Conservation (phyloP, 2,113 vertebrate genomes). For the Australoheros scitulus region DNA sequence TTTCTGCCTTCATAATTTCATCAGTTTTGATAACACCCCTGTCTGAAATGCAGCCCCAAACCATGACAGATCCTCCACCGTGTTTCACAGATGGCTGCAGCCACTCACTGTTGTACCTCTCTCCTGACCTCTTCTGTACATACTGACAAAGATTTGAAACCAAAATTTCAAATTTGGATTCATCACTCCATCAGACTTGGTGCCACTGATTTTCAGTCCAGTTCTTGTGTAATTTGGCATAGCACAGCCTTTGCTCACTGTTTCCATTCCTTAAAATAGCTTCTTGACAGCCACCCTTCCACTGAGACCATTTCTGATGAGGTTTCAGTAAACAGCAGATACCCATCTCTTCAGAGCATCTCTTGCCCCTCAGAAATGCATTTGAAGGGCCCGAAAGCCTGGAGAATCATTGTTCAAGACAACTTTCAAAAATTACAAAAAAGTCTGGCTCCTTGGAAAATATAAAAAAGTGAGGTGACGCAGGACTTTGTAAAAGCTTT, state of each 20-base stretch:
- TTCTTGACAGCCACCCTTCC: too few relatives aligned
- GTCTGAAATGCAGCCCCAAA: neutral
- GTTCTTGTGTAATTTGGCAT: neutral
- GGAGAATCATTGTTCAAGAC: neutral
- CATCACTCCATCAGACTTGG: neutral
- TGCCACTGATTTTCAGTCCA: neutral
- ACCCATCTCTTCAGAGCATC: too few relatives aligned
- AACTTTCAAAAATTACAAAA: neutral
- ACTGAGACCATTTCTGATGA: neutral
- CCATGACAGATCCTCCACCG: accelerated
- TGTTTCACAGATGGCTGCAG: neutral
- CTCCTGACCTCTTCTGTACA: too few relatives aligned
- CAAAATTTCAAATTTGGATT: neutral
- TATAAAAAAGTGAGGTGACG: too few relatives aligned
- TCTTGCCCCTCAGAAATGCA: too few relatives aligned
- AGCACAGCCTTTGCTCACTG: neutral
- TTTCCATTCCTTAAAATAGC: neutral
- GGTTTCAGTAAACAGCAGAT: neutral
- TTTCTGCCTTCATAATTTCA: too few relatives aligned
- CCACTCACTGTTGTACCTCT: too few relatives aligned
- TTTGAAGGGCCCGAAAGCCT: too few relatives aligned
- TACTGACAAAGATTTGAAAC: neutral
- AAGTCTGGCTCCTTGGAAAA: neutral
- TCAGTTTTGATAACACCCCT: too few relatives aligned
- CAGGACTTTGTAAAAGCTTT: neutral